These are phyloP conservation scores for Drosophila sturtevanti DNA, from an alignment of 1,140 invertebrate species.

Conservation along the genomic window DNA sequence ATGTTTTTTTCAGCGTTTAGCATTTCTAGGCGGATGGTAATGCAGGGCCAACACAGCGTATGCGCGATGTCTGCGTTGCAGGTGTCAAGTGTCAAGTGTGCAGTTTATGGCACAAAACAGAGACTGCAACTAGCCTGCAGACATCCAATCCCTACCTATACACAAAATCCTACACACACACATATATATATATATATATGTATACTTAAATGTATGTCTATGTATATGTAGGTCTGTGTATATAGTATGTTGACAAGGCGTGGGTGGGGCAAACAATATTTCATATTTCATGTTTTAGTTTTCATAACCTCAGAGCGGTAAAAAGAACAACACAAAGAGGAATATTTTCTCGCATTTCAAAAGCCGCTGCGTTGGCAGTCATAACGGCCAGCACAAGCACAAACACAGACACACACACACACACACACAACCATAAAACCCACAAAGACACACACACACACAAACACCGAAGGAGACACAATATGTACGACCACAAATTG, in stretches of 20 bases:
- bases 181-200: background rate
- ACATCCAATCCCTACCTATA: conserved; percentile 1
- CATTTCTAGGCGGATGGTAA: conserved; percentile 3
- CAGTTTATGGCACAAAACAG: conserved; percentile 50
- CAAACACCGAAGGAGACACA: conserved; percentile 1
- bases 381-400: conserved; percentile 39
- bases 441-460: conserved; percentile 9
- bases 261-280: conserved; percentile 4
- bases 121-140: conserved; percentile 4
- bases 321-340: conserved; percentile 50
- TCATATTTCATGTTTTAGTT: conserved; percentile 46
- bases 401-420: conserved; percentile 9
- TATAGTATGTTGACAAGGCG: conserved; percentile 2
- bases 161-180: background rate
- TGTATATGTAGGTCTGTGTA: background rate
- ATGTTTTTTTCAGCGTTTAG: conserved; percentile 51
- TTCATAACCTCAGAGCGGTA: conserved; percentile 48
- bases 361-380: conserved; percentile 53
- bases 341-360: conserved; percentile 32
- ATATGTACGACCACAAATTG: conserved; percentile 43
- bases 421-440: conserved; percentile 2
- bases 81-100: conserved; percentile 59
- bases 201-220: too few relatives aligned
- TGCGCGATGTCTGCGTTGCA: conserved; percentile 45
- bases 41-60: conserved; percentile 40